Conservation (phyloP, 2,113 vertebrate species). For the Solenodon paradoxus region DNA sequence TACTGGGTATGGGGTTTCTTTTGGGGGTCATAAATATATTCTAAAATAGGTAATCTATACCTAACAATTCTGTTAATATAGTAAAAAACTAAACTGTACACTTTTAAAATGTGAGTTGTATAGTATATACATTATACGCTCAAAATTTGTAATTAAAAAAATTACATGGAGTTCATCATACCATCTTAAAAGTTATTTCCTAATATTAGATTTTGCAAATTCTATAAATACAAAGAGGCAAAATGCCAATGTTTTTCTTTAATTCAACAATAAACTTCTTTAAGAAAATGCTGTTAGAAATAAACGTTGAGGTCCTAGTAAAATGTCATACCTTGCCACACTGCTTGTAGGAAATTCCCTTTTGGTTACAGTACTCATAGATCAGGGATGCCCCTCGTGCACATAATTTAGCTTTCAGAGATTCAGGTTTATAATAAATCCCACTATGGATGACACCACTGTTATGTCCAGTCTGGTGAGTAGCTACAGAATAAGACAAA, state of each 20-base stretch:
- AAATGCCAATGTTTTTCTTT: neutral
- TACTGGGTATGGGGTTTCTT: neutral
- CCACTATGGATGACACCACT: slow-evolving; percentile 99
- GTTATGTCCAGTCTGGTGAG: slow-evolving; percentile 96
- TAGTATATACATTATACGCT: neutral
- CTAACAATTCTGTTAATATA: neutral
- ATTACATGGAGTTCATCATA: neutral
- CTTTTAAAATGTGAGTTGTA: neutral
- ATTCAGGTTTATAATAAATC: slow-evolving; percentile 96
- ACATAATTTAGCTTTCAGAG: slow-evolving; percentile 95
- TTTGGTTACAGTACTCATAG: slow-evolving; percentile 94
- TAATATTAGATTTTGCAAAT: slow-evolving; percentile 27
- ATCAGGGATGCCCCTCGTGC: slow-evolving; percentile 91
- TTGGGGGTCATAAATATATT: neutral
- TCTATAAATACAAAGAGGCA: neutral
- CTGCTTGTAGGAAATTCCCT: slow-evolving; percentile 91
- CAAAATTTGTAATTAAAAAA: neutral
- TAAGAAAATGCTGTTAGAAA: slow-evolving; percentile 10
- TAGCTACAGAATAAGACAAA: slow-evolving; percentile 81
- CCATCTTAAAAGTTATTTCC: neutral
- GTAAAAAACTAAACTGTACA: neutral
- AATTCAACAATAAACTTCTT: neutral
- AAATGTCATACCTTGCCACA: slow-evolving; percentile 90
- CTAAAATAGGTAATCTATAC: neutral
- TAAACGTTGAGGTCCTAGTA: neutral